Evolutionary conservation across 2,113 vertebrate genomes (phyloP).

Genomic region (Pteruthius melanotis): DNA sequence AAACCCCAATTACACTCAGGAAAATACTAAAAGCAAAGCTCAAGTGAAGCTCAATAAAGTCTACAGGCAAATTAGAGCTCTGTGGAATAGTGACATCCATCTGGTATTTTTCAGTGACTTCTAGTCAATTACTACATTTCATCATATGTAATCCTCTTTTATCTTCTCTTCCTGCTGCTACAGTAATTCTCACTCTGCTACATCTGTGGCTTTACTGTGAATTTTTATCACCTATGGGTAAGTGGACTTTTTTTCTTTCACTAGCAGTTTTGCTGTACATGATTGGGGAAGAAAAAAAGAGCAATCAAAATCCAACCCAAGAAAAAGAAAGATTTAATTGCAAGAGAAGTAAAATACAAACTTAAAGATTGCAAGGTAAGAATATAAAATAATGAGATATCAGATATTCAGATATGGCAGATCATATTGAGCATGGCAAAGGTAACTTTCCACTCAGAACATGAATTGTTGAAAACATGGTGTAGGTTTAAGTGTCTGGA

Average conservation of each 20-base stretch:
- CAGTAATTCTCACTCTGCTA: slow-evolving; percentile 74
- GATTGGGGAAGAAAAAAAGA: background rate
- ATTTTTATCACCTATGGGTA: slow-evolving; percentile 73
- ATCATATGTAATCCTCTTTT: slow-evolving; percentile 75
- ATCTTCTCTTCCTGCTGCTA: slow-evolving; percentile 75
- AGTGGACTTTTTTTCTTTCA: background rate
- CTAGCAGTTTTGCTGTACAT: slow-evolving; percentile 11
- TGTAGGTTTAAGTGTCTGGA: background rate
- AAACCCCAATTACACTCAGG: slow-evolving; percentile 76
- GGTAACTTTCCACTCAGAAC: background rate
- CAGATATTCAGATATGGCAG: background rate
- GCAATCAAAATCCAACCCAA: background rate
- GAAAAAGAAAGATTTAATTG: slow-evolving; percentile 37
- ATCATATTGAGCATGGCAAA: background rate
- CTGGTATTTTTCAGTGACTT: slow-evolving; percentile 77
- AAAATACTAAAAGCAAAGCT: slow-evolving; percentile 73
- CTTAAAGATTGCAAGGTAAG: background rate
- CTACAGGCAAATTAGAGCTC: slow-evolving; percentile 59
- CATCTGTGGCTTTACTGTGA: slow-evolving; percentile 72
- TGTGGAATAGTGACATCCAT: slow-evolving; percentile 72
- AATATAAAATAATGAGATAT: slow-evolving; percentile 1
- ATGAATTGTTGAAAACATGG: background rate
- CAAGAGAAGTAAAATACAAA: slow-evolving; percentile 19
- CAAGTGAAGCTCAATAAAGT: slow-evolving; percentile 72
- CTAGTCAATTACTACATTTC: slow-evolving; percentile 77